Evolutionary conservation across 1,140 invertebrate species (phyloP), one percentile per base, ranked within the genome.

Genomic region (Pteromalus puparum): DNA sequence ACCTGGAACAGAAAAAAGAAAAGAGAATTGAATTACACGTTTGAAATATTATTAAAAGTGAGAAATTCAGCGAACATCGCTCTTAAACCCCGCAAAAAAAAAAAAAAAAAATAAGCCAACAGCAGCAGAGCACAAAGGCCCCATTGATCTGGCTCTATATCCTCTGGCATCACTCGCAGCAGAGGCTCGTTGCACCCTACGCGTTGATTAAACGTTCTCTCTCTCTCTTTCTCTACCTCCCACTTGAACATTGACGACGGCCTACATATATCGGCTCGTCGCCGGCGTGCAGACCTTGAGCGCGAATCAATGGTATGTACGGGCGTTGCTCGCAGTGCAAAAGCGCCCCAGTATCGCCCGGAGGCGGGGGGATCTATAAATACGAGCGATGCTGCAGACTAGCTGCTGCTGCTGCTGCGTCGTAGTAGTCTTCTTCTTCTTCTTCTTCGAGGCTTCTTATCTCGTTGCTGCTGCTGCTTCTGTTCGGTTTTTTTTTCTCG

Each of bases 1-100:
- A 87, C 86, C 86, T 87, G 83, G 28, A 85, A 81, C 81, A 84
- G 81, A 85, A 75, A 65, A 61, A 61, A n/a, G 18, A 61, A 21
- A 61, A 1, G 53, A 61, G 7, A 21, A 61, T 61, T n/a, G 53
- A 53, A 53, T 18, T 53, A 53, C 18, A 10, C 15, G 15, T 13
- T 48, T 48, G 10, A 48, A 48, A 48, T 53, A 5, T 53, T 5
- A 53, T 34, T 34, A 5, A 2, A 34, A 34, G 2, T 6, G 53
- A 5, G 5, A 61, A n/a, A 61, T 61, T 61, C 53, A n/a, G 21
- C 21, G 1, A n/a, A 61, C 18, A n/a, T 61, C 53, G 6, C 1
- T 61, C n/a, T 53, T 13, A 53, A 53, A 53, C 5, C 0, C 18
- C 13, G 4, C 30, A 34, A 34, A 34, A 34, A 34, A 34, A n/a